These are phyloP conservation scores for Triplophysa bombifrons DNA, from an alignment of 2,797 vertebrate genomes.

Conservation along the genomic window DNA sequence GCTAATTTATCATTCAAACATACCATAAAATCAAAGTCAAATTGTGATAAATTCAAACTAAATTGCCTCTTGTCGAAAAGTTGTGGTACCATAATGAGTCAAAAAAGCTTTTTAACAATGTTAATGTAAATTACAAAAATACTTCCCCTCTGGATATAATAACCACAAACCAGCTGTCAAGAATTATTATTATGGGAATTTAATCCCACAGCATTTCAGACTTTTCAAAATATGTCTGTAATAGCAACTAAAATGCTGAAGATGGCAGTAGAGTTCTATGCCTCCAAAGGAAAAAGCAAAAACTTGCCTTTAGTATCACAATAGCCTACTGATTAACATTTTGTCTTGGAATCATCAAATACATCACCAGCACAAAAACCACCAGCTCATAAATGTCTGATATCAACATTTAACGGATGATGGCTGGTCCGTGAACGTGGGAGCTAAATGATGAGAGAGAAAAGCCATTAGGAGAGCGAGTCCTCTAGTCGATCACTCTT, in stretches of 20 bases:
- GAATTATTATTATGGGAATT: neutral
- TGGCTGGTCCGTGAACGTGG: conserved; percentile 3
- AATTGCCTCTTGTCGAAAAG: neutral
- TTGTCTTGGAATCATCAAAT: conserved; percentile 12
- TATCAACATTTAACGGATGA: conserved; percentile 7
- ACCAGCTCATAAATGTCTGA: conserved; percentile 9
- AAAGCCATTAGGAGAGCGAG: conserved; percentile 6
- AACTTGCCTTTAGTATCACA: neutral
- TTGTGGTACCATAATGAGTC: neutral
- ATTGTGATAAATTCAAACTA: too few relatives aligned
- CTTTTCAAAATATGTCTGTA: neutral
- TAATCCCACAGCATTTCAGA: neutral
- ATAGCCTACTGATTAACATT: neutral
- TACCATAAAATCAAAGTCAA: too few relatives aligned
- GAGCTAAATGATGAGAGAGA: neutral
- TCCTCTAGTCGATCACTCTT: conserved; percentile 6
- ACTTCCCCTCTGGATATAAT: too few relatives aligned
- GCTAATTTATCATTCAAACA: too few relatives aligned
- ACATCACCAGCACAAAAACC: neutral
- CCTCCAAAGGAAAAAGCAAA: neutral
- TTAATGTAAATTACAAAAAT: neutral
- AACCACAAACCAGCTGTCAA: neutral
- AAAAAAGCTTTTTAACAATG: neutral
- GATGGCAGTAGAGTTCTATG: conserved; percentile 9
- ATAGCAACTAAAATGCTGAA: neutral